These are phyloP conservation scores for Montifringilla adamsi DNA, from an alignment of 2,113 vertebrate species.

Conservation along the genomic window DNA sequence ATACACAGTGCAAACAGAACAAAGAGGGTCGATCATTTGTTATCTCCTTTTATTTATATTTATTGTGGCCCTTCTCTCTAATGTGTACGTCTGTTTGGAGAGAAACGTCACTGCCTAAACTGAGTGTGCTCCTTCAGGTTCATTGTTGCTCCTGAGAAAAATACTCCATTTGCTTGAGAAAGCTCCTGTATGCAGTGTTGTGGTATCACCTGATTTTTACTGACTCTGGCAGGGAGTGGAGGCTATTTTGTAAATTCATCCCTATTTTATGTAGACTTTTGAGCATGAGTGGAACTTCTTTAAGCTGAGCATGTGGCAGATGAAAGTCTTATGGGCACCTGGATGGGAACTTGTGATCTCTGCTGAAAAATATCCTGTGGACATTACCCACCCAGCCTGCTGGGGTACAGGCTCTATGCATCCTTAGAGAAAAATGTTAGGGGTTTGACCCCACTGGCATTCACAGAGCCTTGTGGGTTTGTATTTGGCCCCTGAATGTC, in stretches of 20 bases:
- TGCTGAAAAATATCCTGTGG: background rate
- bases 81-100: rapidly evolving
- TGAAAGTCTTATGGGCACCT: background rate
- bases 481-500: rapidly evolving
- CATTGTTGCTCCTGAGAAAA: background rate
- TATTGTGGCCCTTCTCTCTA: background rate
- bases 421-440: background rate
- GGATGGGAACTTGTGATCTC: background rate
- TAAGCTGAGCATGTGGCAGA: background rate
- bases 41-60: background rate
- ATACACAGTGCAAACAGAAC: background rate
- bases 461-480: background rate
- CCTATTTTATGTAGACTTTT: background rate
- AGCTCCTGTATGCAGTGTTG: background rate
- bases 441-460: background rate
- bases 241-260: background rate
- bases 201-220: background rate
- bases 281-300: background rate
- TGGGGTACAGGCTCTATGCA: background rate
- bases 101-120: background rate
- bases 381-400: background rate
- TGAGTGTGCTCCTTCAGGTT: background rate
- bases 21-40: background rate
- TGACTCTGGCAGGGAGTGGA: background rate
- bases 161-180: background rate